Evolutionary conservation across 2,113 vertebrate genomes (phyloP).

Genomic region (Polypterus bichir): DNA sequence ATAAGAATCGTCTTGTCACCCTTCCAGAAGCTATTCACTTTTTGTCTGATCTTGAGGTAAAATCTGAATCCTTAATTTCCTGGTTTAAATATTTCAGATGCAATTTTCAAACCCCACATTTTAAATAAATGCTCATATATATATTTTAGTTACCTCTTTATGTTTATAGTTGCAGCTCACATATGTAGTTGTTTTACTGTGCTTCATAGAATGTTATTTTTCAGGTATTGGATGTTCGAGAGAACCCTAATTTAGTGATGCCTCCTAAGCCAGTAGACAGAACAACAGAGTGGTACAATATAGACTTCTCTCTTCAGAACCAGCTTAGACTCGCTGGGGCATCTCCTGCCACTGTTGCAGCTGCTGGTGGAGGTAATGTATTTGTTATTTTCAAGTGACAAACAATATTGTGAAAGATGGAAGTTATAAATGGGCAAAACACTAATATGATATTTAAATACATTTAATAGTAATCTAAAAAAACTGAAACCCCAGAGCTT

Average conservation of each 20-base stretch:
- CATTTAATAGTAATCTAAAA: neutral
- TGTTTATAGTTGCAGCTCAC: too few relatives aligned
- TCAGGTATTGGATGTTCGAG: constrained; percentile 83
- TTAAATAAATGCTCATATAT: too few relatives aligned
- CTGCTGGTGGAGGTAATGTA: constrained; percentile 60
- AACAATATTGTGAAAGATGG: too few relatives aligned
- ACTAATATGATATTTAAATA: neutral
- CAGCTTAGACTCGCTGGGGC: constrained; percentile 86
- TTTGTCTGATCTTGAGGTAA: constrained; percentile 75
- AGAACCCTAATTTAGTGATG: constrained; percentile 94
- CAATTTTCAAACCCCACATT: too few relatives aligned
- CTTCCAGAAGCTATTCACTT: constrained; percentile 89
- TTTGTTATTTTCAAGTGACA: neutral
- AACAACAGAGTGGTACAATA: constrained; percentile 87
- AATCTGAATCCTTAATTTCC: neutral
- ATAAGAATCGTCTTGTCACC: constrained; percentile 90
- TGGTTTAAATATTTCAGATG: too few relatives aligned
- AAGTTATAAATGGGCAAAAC: too few relatives aligned
- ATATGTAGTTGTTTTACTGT: too few relatives aligned
- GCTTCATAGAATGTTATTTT: neutral
- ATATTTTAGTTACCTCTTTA: too few relatives aligned
- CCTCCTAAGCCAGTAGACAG: constrained; percentile 80
- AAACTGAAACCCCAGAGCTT: too few relatives aligned
- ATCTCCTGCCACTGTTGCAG: constrained; percentile 80
- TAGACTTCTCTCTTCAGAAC: constrained; percentile 95